Percentiles rank a stretch among this genome's conserved stretches.
Conservation (phyloP, 2,888 invertebrate species). For the Dione vanillae region DNA sequence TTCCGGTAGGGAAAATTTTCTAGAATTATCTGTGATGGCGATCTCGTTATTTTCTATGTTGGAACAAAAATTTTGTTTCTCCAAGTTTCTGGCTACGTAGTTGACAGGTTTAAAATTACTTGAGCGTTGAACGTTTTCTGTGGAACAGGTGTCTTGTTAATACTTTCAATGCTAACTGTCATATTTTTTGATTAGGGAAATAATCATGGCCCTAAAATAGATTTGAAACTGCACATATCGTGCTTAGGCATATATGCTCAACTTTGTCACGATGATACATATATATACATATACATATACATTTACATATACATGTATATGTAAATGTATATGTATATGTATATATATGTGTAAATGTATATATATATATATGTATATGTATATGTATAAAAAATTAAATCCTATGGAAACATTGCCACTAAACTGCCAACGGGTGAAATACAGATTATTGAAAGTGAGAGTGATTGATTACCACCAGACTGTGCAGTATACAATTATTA, state of each 20-base stretch:
- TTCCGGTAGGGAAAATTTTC: slow-evolving; percentile 50
- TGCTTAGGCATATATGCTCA: too few species aligned
- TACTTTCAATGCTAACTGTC: neutral
- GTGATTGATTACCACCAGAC: neutral
- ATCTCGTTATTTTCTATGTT: slow-evolving; percentile 28
- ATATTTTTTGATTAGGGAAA: neutral
- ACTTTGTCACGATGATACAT: too few species aligned
- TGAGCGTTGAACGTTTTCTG: slow-evolving; percentile 14
- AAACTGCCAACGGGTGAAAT: neutral
- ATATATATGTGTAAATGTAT: too few species aligned
- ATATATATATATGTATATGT: too few species aligned
- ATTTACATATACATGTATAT: too few species aligned
- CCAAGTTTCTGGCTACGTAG: slow-evolving; percentile 56
- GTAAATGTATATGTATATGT: too few species aligned
- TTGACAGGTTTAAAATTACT: slow-evolving; percentile 58
- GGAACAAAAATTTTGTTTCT: slow-evolving; percentile 37
- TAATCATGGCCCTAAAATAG: too few species aligned
- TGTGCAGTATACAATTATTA: slow-evolving; percentile 4
- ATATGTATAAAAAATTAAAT: neutral
- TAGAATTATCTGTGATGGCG: slow-evolving; percentile 40
- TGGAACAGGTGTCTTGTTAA: neutral
- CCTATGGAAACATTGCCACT: neutral
- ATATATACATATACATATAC: too few species aligned
- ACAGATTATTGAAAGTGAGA: neutral
- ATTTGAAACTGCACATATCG: too few species aligned